Conservation (phyloP, 2,113 vertebrate genomes). For the Cinclus cinclus region DNA sequence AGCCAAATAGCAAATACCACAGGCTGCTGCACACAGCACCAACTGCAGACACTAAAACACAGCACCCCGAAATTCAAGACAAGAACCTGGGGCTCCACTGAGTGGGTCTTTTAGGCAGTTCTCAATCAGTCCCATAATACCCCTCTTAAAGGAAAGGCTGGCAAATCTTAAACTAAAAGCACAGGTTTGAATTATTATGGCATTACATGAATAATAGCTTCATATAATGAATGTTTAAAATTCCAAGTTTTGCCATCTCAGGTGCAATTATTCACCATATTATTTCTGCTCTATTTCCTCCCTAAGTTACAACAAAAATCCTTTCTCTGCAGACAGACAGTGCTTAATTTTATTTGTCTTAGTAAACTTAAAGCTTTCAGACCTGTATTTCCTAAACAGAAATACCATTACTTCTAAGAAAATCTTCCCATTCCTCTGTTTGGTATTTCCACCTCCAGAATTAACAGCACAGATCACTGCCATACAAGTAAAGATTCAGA, state of each 20-base stretch:
- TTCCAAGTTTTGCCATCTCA: background rate
- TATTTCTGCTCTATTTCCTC: background rate
- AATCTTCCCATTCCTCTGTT: background rate
- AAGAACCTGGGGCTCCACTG: background rate
- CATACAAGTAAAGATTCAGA: background rate
- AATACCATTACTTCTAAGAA: background rate
- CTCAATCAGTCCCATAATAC: background rate
- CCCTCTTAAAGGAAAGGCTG: background rate
- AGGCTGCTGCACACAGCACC: background rate
- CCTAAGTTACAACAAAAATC: background rate
- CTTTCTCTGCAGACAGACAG: background rate
- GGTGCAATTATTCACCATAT: background rate
- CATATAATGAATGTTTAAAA: background rate
- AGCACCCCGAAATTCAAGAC: background rate
- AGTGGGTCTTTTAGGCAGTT: background rate
- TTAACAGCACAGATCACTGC: background rate
- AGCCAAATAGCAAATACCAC: rapidly evolving
- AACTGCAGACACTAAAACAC: rapidly evolving
- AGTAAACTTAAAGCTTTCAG: background rate
- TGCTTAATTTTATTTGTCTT: background rate
- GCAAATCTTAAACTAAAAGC: background rate
- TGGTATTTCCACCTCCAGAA: background rate
- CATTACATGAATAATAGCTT: background rate
- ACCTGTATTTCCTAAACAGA: background rate
- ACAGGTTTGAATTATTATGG: background rate